Base-by-base conservation (phyloP, 2,888 invertebrate genomes). In the Leptura quadrifasciata region DNA sequence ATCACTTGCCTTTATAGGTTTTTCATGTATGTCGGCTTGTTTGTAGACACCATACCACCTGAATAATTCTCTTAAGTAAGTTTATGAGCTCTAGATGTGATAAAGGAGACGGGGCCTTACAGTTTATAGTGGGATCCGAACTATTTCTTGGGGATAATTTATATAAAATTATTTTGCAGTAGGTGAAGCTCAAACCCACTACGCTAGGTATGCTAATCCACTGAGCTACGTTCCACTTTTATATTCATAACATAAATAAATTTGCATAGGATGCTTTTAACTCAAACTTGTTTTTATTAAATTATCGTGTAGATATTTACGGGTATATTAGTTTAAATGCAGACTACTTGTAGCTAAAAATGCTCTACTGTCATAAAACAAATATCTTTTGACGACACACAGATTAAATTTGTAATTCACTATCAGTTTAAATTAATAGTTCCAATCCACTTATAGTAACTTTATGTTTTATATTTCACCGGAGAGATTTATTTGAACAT, bases 271-370 rank as follows among this genome's bases (percentile, higher is more conserved):
- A 47, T n/a, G 47, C n/a, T 47, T 47, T 47, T n/a, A 5, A 3
- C 47, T 15, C 6, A 5, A 31, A 47, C 47, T 47, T 47, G 47
- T 47, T 47, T 47, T 47, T 47, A 47, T 47, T n/a, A 47, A 47
- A 47, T n/a, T 47, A 2, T n/a, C 24, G 24, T 27, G 24, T 60
- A 60, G 24, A n/a, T n/a, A 27, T n/a, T 24, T n/a, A 24, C n/a
- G n/a, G 12, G 27, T 60, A 57, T 9, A 4, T 2, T n/a, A 31
- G 27, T n/a, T 61, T n/a, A 47, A 57, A 57, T 57, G 9, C 20
- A 57, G 57, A 57, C 21, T 21, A 57, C 57, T 57, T 20, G 57
- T 1, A 57, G 20, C 57, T 57, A 57, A 57, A 57, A 57, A 57
- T 57, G 21, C 21, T 57, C 12, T 21, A 21, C 21, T 15, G 2